phyloP scores from a whole-genome alignment of 2,797 vertebrate genomes.

The Decapterus maruadsi region DNA sequence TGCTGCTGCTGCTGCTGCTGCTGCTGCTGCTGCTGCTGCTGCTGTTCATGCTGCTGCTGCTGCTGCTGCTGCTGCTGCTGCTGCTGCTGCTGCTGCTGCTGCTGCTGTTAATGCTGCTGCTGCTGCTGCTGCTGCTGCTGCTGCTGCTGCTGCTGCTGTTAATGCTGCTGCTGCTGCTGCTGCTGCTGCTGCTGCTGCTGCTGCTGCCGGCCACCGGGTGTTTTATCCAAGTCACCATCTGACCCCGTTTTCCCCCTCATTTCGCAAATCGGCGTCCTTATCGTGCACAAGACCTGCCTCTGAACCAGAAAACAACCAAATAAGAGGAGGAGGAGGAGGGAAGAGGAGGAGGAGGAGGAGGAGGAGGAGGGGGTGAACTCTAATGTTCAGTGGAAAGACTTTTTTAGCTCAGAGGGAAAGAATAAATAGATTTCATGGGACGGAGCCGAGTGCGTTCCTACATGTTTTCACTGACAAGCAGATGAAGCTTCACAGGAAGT shows the following conservation, averaged over 20 bases:
- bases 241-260: conserved; percentile 70
- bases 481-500: background rate
- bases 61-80: conserved; percentile 23
- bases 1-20: conserved; percentile 22
- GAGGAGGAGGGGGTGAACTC: background rate
- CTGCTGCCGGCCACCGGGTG: conserved; percentile 22
- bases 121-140: conserved; percentile 16
- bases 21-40: conserved; percentile 16
- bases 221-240: conserved; percentile 70
- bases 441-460: background rate
- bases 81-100: conserved; percentile 19
- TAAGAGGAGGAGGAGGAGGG: conserved; percentile 22
- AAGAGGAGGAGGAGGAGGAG: background rate
- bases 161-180: conserved; percentile 24
- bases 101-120: conserved; percentile 19
- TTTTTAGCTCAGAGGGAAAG: conserved; percentile 37
- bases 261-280: conserved; percentile 67
- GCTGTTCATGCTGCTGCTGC: conserved; percentile 8
- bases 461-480: background rate
- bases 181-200: conserved; percentile 22
- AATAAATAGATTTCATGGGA: conserved; percentile 31
- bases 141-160: conserved; percentile 15
- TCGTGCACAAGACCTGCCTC: conserved; percentile 52
- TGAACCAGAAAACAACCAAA: conserved; percentile 72
- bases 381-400: conserved; percentile 5